Base-by-base conservation (phyloP, 2,888 invertebrate species). In the Athalia circularis region DNA sequence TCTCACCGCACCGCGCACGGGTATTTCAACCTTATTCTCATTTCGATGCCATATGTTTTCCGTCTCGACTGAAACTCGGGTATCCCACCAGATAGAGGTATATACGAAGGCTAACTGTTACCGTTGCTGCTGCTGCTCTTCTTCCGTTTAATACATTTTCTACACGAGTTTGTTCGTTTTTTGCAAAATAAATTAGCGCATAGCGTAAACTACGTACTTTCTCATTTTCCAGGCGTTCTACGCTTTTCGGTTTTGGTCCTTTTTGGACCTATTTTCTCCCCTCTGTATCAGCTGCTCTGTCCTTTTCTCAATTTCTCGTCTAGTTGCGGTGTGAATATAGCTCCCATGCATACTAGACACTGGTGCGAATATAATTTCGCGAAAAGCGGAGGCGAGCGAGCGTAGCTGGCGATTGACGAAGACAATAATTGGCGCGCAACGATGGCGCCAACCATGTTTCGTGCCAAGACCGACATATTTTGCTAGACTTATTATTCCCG, bases 391-490 rank as follows among this genome's bases (percentile, higher is more conserved):
- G 62, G 13, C 62, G 62, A 9, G 62, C 13, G 29, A 62, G 5
- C 50, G 67, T 45, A 50, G 50, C 43, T 54, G 57, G 45, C 57
- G 61, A 72, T 72, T 61, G 72, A 72, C 72, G 61, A 72, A 72
- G 72, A 72, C 72, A 72, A 68, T 68, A 68, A 72, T 61, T 59
- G 72, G 70, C 70, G 43, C 57, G 45, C 13, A 43, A 57, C 13
- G 45, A 11, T 59, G 70, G 59, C 72, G 61, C 72, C 72, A 61
- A 59, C 47, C 13, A 15, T 43, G 59, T 61, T 59, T 8, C 61
- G 13, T 72, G 72, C 72, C 72, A 72, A 72, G 59, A 72, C 48
- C 61, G 72, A 72, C 72, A 72, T 59, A 72, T 72, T 47, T 72
- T 61, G 13, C 59, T 54, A 50, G 13, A 68, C 68, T 68, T 68